Percentiles rank a stretch among this genome's conserved stretches.
Conservation (phyloP, 2,888 invertebrate genomes). For the Apotomis betuletana region DNA sequence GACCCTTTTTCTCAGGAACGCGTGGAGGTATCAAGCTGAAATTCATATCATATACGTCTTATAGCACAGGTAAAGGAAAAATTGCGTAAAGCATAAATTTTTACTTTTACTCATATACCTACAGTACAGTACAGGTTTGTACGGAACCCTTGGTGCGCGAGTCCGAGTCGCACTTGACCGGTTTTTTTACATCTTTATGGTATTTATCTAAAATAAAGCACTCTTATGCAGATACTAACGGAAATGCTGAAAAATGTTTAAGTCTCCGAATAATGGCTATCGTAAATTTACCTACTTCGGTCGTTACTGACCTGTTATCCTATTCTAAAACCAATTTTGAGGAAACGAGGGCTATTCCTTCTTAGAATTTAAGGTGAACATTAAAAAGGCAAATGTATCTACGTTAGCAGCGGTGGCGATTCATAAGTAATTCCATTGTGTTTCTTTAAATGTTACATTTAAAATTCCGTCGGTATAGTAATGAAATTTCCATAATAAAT, state of each 20-base stretch:
- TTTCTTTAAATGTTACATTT: slow-evolving; percentile 50
- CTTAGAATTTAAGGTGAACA: slow-evolving; percentile 34
- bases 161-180: too few relatives aligned
- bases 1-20: too few relatives aligned
- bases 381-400: slow-evolving; percentile 39
- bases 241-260: slow-evolving; percentile 38
- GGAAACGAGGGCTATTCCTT: slow-evolving; percentile 33
- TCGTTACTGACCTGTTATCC: slow-evolving; percentile 41
- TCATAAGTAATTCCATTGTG: slow-evolving; percentile 41
- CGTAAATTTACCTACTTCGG: slow-evolving; percentile 37
- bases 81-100: too few relatives aligned
- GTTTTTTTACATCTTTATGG: too few relatives aligned
- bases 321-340: slow-evolving; percentile 41
- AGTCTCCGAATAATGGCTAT: slow-evolving; percentile 34
- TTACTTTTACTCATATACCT: too few relatives aligned
- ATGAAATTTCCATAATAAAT: slow-evolving; percentile 63
- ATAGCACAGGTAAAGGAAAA: too few relatives aligned
- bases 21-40: too few relatives aligned
- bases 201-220: background rate
- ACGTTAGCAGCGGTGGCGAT: slow-evolving; percentile 12
- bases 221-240: slow-evolving; percentile 30
- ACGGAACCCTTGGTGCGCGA: too few relatives aligned
- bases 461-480: slow-evolving; percentile 45
- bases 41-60: too few relatives aligned
- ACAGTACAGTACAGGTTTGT: too few relatives aligned